A percentile compares a stretch with the other conserved stretches of the same genome.
Conservation (phyloP, 2,797 vertebrate genomes). For the Crypturellus tataupa region DNA sequence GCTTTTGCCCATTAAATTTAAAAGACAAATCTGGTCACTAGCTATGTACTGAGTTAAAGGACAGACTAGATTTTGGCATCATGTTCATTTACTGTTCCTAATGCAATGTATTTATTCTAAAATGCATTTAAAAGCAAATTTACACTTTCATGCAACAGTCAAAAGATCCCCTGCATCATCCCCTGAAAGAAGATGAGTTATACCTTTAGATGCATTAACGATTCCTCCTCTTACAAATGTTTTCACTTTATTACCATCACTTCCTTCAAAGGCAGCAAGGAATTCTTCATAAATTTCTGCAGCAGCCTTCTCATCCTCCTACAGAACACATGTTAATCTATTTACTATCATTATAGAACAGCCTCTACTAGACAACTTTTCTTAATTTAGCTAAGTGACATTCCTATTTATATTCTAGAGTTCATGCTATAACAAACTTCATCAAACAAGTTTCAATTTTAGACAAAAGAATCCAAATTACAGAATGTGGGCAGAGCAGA, state of each 20-base stretch:
- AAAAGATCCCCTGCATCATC: neutral
- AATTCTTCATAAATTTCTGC: constrained; percentile 99
- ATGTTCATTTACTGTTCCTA: neutral
- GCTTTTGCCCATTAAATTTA: neutral
- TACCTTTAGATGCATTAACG: constrained; percentile 97
- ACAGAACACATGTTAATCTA: constrained; percentile 63
- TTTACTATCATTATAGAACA: constrained; percentile 53
- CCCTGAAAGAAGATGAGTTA: neutral
- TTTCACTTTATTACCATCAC: constrained; percentile 95
- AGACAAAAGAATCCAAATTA: neutral
- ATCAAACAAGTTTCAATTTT: neutral
- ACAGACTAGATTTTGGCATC: neutral
- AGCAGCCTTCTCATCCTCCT: constrained; percentile 98
- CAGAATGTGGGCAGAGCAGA: neutral
- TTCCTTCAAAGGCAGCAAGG: constrained; percentile 97
- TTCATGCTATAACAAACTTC: constrained; percentile 5
- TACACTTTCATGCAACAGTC: neutral
- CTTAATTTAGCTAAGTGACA: constrained; percentile 25
- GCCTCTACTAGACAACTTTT: neutral
- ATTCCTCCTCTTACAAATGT: constrained; percentile 97
- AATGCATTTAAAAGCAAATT: neutral
- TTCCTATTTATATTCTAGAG: constrained; percentile 13
- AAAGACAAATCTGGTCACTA: neutral
- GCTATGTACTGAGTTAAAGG: neutral
- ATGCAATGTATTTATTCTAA: neutral